A percentile compares a stretch with the other conserved stretches of the same genome.
Evolutionary conservation across 2,113 vertebrate genomes (phyloP).

Genomic region (Hippocampus abdominalis): DNA sequence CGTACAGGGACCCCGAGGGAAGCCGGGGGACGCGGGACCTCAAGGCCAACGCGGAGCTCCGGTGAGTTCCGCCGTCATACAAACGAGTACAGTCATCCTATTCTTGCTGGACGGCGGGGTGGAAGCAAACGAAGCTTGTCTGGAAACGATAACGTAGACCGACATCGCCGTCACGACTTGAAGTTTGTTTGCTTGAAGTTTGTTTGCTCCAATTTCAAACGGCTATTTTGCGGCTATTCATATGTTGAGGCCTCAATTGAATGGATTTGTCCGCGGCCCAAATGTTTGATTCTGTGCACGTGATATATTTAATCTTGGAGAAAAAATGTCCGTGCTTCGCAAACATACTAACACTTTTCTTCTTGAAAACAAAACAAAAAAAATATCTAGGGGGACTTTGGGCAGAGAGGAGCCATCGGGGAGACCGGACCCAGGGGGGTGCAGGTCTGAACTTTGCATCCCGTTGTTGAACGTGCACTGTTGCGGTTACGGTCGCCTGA

Average conservation of each 20-base stretch:
- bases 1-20: slow-evolving; percentile 83
- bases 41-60: slow-evolving; percentile 80
- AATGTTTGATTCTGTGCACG: too few relatives aligned
- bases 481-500: background rate
- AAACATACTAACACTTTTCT: background rate
- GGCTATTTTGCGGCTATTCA: too few relatives aligned
- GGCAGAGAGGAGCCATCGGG: slow-evolving; percentile 83
- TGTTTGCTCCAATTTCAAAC: too few relatives aligned
- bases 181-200: too few relatives aligned
- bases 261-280: too few relatives aligned
- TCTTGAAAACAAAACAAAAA: background rate
- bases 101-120: background rate
- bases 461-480: background rate
- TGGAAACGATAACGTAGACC: background rate
- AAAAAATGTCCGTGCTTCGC: background rate
- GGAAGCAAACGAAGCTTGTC: background rate
- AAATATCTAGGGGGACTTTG: slow-evolving; percentile 83
- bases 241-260: too few relatives aligned
- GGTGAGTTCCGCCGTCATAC: slow-evolving; percentile 71
- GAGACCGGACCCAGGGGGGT: slow-evolving; percentile 84
- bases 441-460: slow-evolving; percentile 66
- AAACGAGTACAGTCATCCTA: background rate
- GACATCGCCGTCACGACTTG: too few relatives aligned
- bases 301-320: too few relatives aligned
- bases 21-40: slow-evolving; percentile 78